These are phyloP conservation scores for Butastur rufipennis DNA, from an alignment of 2,113 vertebrate genomes.

Conservation along the genomic window DNA sequence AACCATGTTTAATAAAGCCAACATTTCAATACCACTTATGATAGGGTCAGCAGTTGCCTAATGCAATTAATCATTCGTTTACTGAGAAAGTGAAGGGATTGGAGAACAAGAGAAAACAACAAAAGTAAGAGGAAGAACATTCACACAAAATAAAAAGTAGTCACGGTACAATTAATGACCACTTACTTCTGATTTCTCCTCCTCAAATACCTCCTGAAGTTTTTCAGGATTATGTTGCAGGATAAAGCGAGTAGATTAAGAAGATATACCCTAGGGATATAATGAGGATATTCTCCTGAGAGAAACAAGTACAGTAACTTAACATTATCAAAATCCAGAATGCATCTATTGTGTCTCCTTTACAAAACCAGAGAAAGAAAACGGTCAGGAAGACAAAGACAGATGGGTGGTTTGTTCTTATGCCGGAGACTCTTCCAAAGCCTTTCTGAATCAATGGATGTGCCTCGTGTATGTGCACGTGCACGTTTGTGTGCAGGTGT, in stretches of 20 bases:
- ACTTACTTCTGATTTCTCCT: neutral
- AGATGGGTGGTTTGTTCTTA: neutral
- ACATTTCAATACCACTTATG: neutral
- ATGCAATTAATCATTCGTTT: neutral
- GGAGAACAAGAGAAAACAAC: neutral
- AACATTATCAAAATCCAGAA: rapidly evolving
- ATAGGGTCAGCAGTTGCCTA: neutral
- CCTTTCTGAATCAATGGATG: rapidly evolving
- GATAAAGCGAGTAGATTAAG: too few species aligned
- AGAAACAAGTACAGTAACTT: neutral
- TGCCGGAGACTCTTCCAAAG: neutral
- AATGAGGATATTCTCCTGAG: neutral
- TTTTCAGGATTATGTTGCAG: neutral
- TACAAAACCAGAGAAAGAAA: neutral
- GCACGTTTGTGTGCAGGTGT: rapidly evolving
- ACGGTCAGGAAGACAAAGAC: rapidly evolving
- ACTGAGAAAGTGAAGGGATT: neutral
- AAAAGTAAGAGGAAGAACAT: neutral
- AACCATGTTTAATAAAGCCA: neutral
- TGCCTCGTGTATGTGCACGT: rapidly evolving
- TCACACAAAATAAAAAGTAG: neutral
- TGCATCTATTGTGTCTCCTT: rapidly evolving
- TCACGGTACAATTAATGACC: neutral
- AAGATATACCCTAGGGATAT: rapidly evolving
- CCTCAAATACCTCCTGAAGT: neutral